Base-by-base conservation (phyloP, 2,888 invertebrate species). In the Polylopha cassiicola region DNA sequence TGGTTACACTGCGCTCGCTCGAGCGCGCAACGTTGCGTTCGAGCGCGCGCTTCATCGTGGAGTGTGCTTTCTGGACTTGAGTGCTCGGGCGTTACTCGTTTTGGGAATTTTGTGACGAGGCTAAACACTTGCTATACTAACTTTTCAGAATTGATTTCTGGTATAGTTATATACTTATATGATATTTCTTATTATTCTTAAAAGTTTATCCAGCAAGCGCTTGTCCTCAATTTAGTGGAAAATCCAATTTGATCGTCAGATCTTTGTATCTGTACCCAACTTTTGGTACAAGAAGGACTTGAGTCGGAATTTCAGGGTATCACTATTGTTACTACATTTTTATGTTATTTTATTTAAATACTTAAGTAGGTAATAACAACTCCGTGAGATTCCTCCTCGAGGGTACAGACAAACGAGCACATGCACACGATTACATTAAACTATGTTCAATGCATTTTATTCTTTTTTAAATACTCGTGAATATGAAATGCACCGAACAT, bases 21-120 rank as follows among this genome's bases (percentile, higher is more conserved):
- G 28, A 23, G 15, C 9, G 8, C 8, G 9, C 10, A 14, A 28
- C 23, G 51, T 44, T 46, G 44, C 45, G 22, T 29, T 48, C 43
- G 37, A 18, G 53, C 50, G 26, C 23, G 37, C 31, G 33, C 44
- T 47, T 44, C 39, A 28, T 43, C 22, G 20, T 31, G 39, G 51
- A 50, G 53, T 55, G 68, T 67, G 69, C 67, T 65, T 58, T 58
- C 69, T 67, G 71, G 65, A 59, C 59, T 61, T 56, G 59, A 65
- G 73, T 70, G 73, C 72, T 66, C 65, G 72, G 74, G 67, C 70
- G 65, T 59, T 52, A 67, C 63, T 70, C 69, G 70, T 69, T 65
- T 65, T 59, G 66, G 70, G 67, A 53, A 48, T 42, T 56, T 55
- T 64, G 61, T 48, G 47, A 39, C 4, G 23, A 33, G 28, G 8